These are phyloP conservation scores for Lateolabrax maculatus DNA, from an alignment of 2,797 vertebrate genomes.

Conservation along the genomic window DNA sequence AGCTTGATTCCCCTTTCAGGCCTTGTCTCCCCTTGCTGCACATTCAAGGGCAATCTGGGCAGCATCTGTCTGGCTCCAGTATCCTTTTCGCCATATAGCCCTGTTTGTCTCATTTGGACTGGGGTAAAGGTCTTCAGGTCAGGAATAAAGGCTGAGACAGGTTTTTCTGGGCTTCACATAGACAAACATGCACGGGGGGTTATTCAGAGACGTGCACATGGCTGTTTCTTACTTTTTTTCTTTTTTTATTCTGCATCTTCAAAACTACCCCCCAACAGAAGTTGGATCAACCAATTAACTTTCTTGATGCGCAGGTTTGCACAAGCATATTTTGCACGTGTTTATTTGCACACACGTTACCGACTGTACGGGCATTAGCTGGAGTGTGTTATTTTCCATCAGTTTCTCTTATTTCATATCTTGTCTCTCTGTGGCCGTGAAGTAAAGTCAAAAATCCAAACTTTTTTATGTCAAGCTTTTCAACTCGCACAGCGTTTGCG, in stretches of 20 bases:
- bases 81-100: background rate
- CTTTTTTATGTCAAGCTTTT: too few relatives aligned
- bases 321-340: slow-evolving; percentile 1
- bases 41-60: background rate
- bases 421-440: too few relatives aligned
- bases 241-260: background rate
- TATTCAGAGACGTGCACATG: background rate
- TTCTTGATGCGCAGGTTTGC: background rate
- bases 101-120: background rate
- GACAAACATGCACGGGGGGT: background rate
- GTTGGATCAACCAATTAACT: background rate
- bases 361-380: background rate
- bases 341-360: slow-evolving; percentile 26
- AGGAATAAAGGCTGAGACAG: background rate
- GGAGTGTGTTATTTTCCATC: background rate
- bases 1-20: background rate
- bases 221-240: background rate
- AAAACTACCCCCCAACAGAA: background rate
- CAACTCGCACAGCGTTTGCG: too few relatives aligned
- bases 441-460: too few relatives aligned
- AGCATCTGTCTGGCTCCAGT: background rate
- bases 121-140: background rate
- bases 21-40: background rate
- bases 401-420: background rate
- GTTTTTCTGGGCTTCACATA: background rate